Evolutionary conservation across 2,888 invertebrate genomes (phyloP).

Genomic region (Notodonta dromedarius): DNA sequence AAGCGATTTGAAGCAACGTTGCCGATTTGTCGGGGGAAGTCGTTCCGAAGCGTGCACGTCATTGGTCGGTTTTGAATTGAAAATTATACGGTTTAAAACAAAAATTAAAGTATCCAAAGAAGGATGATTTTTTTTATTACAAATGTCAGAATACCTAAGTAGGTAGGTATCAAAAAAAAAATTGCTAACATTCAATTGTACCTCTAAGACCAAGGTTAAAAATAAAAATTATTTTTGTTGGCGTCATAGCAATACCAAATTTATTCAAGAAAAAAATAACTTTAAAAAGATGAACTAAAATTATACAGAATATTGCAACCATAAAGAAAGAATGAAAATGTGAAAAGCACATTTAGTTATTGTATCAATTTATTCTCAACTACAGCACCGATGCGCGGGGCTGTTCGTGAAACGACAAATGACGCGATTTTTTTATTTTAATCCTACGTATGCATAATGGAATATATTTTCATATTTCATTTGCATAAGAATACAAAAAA

Average conservation of each 20-base stretch:
- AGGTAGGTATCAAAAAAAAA: too few species aligned
- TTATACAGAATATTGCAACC: not conserved
- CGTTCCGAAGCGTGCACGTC: slow-evolving; percentile 18
- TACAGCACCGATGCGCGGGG: not conserved
- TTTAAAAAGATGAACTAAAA: too few species aligned
- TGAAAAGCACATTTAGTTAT: not conserved
- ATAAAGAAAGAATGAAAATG: not conserved
- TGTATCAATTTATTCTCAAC: not conserved
- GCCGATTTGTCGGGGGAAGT: slow-evolving; percentile 20
- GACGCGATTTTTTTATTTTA: not conserved
- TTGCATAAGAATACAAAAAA: slow-evolving; percentile 5
- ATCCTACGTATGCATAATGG: not conserved
- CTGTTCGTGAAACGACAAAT: not conserved
- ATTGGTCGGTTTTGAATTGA: slow-evolving; percentile 7
- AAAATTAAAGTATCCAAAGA: not conserved
- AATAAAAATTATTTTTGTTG: too few species aligned
- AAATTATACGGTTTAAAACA: not conserved
- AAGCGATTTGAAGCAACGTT: slow-evolving; percentile 59
- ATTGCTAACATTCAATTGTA: too few species aligned
- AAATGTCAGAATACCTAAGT: too few species aligned
- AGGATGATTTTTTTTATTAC: too few species aligned
- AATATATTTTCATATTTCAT: not conserved
- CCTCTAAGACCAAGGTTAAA: too few species aligned
- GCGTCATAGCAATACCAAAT: too few species aligned
- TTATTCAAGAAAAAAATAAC: too few species aligned